Evolutionary conservation across 2,113 vertebrate species (phyloP).

Genomic region (Telmatochromis bifrenatus): DNA sequence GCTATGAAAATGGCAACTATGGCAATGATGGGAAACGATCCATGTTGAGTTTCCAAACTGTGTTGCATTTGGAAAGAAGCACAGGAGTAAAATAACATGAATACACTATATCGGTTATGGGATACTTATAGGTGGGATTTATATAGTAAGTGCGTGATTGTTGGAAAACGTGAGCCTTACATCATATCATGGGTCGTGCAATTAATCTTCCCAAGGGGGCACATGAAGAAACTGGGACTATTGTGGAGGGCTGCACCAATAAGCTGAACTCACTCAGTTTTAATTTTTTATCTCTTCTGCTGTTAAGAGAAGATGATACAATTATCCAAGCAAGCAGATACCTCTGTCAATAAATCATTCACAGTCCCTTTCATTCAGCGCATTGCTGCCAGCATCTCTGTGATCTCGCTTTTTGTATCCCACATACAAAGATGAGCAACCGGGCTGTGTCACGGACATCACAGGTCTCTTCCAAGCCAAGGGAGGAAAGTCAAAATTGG

Average conservation of each 20-base stretch:
- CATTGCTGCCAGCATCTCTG: background rate
- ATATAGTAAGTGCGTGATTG: slow-evolving; percentile 7
- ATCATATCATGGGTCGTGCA: background rate
- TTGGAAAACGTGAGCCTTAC: slow-evolving; percentile 8
- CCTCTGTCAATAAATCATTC: background rate
- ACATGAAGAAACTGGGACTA: background rate
- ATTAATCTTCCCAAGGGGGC: background rate
- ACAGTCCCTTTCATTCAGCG: background rate
- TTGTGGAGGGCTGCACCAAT: background rate
- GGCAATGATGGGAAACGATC: slow-evolving; percentile 58
- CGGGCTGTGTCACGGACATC: background rate
- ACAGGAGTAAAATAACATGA: slow-evolving; percentile 58
- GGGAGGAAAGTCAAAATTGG: background rate
- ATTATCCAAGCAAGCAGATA: background rate
- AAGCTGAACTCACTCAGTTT: background rate
- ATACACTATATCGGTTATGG: slow-evolving; percentile 43
- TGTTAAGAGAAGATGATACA: background rate
- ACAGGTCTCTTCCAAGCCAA: background rate
- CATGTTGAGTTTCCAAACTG: slow-evolving; percentile 61
- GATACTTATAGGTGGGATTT: slow-evolving; percentile 20
- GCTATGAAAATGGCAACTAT: slow-evolving; percentile 59
- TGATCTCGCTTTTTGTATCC: background rate
- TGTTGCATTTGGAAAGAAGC: slow-evolving; percentile 52
- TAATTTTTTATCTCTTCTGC: background rate
- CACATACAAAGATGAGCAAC: background rate